Evolutionary conservation across 2,888 invertebrate genomes (phyloP), one percentile per base, ranked within the genome.

Genomic region (Andrena bicolor): DNA sequence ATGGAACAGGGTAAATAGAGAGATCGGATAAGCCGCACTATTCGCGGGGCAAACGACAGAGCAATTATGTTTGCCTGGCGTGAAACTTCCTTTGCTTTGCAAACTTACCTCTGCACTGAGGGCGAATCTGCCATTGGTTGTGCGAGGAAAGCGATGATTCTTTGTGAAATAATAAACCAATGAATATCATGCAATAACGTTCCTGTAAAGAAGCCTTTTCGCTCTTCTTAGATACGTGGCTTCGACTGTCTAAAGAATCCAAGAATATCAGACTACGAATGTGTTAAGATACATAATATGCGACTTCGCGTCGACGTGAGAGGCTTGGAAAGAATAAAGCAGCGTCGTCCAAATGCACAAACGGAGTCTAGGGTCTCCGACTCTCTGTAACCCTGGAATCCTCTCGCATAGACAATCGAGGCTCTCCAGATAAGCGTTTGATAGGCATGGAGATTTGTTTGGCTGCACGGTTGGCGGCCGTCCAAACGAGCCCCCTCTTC

Each of bases 51-150:
- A 48, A 73, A 80, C 83, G 86, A 80, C 83, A 70, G 77, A 82
- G 85, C 81, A 83, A 88, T 88, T 88, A 88, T 80, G 64, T 56
- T 51, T 64, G 71, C 61, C 41, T 66, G 58, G 82, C 65, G 80
- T 63, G 86, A 84, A 87, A 81, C 80, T 82, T 61, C 82, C 70
- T 66, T 81, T 41, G 58, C 61, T 30, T 30, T 63, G 64, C 51
- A 41, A 41, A 53, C 68, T 65, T 53, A 51, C 35, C 49, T 58
- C n/a, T 35, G 32, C 61, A 63, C 30, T 20, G 13, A 13, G 41
- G 41, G 13, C 13, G 13, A 41, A 41, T 41, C 8, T 13, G 4
- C 3, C 13, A 41, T 4, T 41, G 41, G 3, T 41, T 41, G 41
- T 13, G 3, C 41, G 13, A 41, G 13, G 16, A 16, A 5, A 4